Base-by-base conservation (phyloP, 1,140 invertebrate genomes). In the Ericerus pela region DNA sequence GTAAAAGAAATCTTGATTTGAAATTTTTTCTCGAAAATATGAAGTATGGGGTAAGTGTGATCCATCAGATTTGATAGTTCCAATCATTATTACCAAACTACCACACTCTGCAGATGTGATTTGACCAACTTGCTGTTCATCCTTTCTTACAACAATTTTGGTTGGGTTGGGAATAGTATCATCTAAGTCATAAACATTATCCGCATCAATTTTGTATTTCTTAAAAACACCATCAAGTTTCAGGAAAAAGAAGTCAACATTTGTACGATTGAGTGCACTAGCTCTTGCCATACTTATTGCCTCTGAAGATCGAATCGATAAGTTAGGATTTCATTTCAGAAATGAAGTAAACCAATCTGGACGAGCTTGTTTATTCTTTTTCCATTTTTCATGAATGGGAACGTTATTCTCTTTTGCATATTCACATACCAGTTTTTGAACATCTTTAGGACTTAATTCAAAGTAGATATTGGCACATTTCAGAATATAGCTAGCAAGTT, bases 71-170 rank as follows among this genome's bases (percentile, higher is more conserved):
- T 62, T 69, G 5, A 69, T 65, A 33, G 65, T 63, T 30, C 60
- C 12, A 26, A 20, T 51, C 26, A 72, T 37, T 38, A 73, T 75
- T 0, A 73, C 72, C 12, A 72, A 59, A 4, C 53, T 61, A 16
- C 71, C 70, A 58, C 70, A 54, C 65, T 75, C 71, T 8, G 54
- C 65, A 20, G 68, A 71, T 27, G 68, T 72, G 3, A 71, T 58
- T 31, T 57, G 20, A n/a, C 71, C 68, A 22, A 75, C 64, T 67
- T 75, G 71, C 60, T 72, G 73, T 5, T 33, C 55, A n/a, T 69
- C 68, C 62, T 63, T 67, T n/a, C n/a, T 24, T 31, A 64, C 65
- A 28, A 70, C 53, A 43, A 70, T 58, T 60, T 64, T 65, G 18
- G 59, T 56, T 18, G 65, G 65, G 51, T 64, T 66, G 59, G 67